A percentile compares a stretch with the other conserved stretches of the same genome.
phyloP scores from a whole-genome alignment of 1,140 invertebrate genomes.

The Eufriesea mexicana region DNA sequence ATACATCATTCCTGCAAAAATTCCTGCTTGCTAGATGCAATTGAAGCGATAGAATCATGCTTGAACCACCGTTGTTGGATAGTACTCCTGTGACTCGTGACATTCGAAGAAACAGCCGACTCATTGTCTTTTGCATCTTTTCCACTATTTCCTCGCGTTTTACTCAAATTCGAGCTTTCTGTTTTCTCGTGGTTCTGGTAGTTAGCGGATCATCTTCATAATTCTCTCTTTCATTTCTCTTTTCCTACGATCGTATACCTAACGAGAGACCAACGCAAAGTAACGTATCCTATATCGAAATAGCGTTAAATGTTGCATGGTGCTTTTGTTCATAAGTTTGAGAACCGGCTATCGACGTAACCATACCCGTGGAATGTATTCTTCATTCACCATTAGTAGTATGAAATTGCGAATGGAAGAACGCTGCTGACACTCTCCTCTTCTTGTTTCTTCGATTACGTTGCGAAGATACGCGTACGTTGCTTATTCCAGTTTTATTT shows the following conservation, averaged over 20 bases:
- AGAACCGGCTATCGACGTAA: constrained; percentile 22
- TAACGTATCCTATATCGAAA: neutral
- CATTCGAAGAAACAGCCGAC: neutral
- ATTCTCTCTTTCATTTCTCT: neutral
- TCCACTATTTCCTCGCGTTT: neutral
- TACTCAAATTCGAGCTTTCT: neutral
- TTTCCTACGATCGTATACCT: neutral
- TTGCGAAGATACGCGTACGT: neutral
- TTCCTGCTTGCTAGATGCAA: neutral
- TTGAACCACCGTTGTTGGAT: neutral
- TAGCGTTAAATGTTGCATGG: constrained; percentile 69
- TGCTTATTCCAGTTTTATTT: neutral
- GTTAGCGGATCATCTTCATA: neutral
- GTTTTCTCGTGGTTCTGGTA: neutral
- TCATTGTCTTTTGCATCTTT: neutral
- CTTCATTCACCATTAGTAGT: neutral
- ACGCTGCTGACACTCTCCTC: neutral
- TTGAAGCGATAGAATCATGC: neutral
- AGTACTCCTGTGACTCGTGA: neutral
- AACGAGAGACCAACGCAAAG: neutral
- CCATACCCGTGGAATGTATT: neutral
- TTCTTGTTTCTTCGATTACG: neutral
- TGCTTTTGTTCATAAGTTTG: constrained; percentile 61
- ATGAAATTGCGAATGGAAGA: neutral
- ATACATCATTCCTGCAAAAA: neutral